Evolutionary conservation across 2,888 invertebrate species (phyloP), one percentile per base, ranked within the genome.

Genomic region (Physocephala rufipes): DNA sequence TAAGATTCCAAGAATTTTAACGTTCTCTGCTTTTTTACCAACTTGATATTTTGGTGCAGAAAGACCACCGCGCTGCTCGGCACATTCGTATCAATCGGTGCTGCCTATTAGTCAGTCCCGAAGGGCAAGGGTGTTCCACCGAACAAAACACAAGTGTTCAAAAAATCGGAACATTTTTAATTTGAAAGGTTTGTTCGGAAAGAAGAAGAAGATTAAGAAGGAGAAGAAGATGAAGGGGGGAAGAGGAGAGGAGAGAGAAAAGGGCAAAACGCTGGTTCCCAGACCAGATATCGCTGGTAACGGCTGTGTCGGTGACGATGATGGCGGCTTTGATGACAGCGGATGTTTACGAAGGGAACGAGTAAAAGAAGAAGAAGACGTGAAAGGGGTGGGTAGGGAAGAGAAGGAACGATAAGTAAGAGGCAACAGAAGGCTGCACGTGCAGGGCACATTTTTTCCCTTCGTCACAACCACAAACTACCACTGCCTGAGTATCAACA

Each of bases 1-100:
- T 68, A n/a, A 62, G 49, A 68, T 68, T 68, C 68, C 68, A 51
- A 49, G 68, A 68, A 68, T 67, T 28, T 28, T 26, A 51, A 21
- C 16, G 45, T 45, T 55, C 21, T 66, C 30, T n/a, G n/a, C n/a
- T n/a, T 21, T 66, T 51, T 66, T 30, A 2, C 47, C 63, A 26
- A 47, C 63, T 63, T 47, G 47, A 47, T 47, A 47, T 63, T 62
- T 55, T 43, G 66, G 55, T 66, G 66, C 53, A 19, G 28, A 7
- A 26, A 59, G n/a, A 28, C 30, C n/a, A 59, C 26, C 28, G 59
- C 30, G 9, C 36, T 4, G 36, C 36, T 36, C 36, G 36, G 36
- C 36, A 36, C 36, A 36, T 4, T 9, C 36, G 36, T 9, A 36
- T 36, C 36, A 36, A 36, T 36, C 4, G 36, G 36, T 36, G 9